Evolutionary conservation across 2,888 invertebrate species (phyloP).

Genomic region (Alcis repandata): DNA sequence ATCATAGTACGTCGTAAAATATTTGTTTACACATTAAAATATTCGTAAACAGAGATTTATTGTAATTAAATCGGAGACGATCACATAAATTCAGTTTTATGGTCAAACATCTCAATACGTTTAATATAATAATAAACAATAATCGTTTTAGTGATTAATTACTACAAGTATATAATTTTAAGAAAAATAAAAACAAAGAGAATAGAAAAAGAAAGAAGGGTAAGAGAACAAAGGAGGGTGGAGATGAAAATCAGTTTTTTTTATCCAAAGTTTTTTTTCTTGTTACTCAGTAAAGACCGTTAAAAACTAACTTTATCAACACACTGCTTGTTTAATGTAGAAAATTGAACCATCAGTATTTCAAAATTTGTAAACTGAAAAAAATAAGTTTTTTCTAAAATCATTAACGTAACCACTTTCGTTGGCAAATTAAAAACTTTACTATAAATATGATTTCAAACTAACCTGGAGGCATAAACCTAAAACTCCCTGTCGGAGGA

Average conservation of each 20-base stretch:
- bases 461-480: conserved; percentile 94
- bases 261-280: too few relatives aligned
- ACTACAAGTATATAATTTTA: neutral
- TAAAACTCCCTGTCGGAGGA: conserved; percentile 90
- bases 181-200: neutral
- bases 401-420: too few relatives aligned
- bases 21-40: conserved; percentile 7
- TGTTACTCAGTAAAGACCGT: too few relatives aligned
- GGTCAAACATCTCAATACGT: conserved; percentile 20
- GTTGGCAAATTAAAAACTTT: too few relatives aligned
- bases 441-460: neutral
- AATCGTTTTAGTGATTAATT: conserved; percentile 7
- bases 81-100: conserved; percentile 25
- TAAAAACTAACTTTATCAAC: too few relatives aligned
- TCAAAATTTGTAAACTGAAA: too few relatives aligned
- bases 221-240: neutral
- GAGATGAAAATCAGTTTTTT: too few relatives aligned
- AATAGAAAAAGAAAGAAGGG: neutral
- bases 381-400: too few relatives aligned
- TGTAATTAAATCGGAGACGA: conserved; percentile 23
- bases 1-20: conserved; percentile 11
- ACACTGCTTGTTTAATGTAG: too few relatives aligned
- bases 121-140: too few relatives aligned
- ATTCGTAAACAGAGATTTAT: conserved; percentile 18
- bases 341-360: too few relatives aligned